phyloP scores from a whole-genome alignment of 2,113 vertebrate genomes.

The Sinocyclocheilus anshuiensis region DNA sequence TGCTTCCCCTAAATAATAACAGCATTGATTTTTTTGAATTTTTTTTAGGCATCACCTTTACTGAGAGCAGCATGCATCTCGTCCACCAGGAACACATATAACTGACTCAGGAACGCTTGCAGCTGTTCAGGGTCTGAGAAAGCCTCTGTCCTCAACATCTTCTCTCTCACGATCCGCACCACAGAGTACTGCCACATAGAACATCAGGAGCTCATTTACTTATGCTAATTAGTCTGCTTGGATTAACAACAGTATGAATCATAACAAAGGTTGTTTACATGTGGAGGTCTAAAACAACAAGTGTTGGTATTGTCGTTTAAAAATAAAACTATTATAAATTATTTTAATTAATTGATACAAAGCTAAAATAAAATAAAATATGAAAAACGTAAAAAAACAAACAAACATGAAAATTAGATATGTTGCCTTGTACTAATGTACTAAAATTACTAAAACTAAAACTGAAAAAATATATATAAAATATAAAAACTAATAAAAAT shows the following conservation, averaged over 20 bases:
- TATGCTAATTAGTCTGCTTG: neutral
- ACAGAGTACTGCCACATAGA: conserved; percentile 79
- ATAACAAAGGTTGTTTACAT: neutral
- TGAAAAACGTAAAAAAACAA: no score
- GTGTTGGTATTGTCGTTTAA: no score
- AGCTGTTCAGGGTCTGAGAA: conserved; percentile 82
- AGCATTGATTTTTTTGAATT: neutral
- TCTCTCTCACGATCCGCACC: conserved; percentile 90
- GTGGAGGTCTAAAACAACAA: no score
- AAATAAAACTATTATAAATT: no score
- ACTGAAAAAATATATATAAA: no score
- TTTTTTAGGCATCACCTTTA: conserved; percentile 72
- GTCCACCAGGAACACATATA: conserved; percentile 89
- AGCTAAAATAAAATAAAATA: no score
- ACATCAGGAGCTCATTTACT: neutral
- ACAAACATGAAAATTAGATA: no score
- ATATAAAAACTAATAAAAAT: no score
- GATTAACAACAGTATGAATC: neutral
- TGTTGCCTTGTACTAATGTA: no score
- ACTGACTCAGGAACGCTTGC: conserved; percentile 85
- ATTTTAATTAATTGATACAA: no score
- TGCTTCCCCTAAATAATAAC: neutral
- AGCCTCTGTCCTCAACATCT: conserved; percentile 81
- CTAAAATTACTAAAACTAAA: no score
- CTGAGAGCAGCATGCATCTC: conserved; percentile 88